Evolutionary conservation across 1,140 invertebrate species (phyloP), one percentile per base, ranked within the genome.

Genomic region (Nymphalis io): DNA sequence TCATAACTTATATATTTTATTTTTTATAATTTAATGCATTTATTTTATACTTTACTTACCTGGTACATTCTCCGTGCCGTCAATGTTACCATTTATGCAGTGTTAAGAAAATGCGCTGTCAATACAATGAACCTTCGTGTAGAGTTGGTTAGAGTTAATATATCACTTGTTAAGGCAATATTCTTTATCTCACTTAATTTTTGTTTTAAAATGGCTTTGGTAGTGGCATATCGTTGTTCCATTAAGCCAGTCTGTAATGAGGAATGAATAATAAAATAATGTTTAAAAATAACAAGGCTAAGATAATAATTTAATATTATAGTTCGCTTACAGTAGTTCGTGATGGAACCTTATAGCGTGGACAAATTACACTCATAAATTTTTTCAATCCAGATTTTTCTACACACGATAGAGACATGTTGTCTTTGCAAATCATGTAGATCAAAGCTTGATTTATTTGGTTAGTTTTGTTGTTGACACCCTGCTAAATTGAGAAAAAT

Each of bases 381-480:
- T 33, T 70, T 65, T 65, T 33, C 48, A 70, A 60, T 64, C 69
- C 69, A 1, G 27, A 53, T 65, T 70, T 70, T 70, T 70, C 57
- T 55, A 70, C 69, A 65, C 69, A 70, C 23, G 68, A 70, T 44
- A 65, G 27, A 48, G 60, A 60, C 60, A 70, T 48, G 44, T 70
- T 70, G 60, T 70, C 68, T 51, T 63, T 70, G 60, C 60, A 64
- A 48, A 70, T 70, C 68, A 70, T 70, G 44, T 70, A 70, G 33
- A 70, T 70, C 53, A 70, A 70, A 48, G 68, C 60, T 40, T 70
- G 68, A 48, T 39, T 70, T 53, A 70, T 64, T 70, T 70, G 23
- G 38, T 46, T 53, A 60, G 40, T 53, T 55, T 60, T 70, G 18
- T n/a, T n/a, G n/a, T n/a, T 70, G 69, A 42, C 68, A 60, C 20